Evolutionary conservation across 2,888 invertebrate genomes (phyloP), one percentile per base, ranked within the genome.

Genomic region (Chrysolina americana): DNA sequence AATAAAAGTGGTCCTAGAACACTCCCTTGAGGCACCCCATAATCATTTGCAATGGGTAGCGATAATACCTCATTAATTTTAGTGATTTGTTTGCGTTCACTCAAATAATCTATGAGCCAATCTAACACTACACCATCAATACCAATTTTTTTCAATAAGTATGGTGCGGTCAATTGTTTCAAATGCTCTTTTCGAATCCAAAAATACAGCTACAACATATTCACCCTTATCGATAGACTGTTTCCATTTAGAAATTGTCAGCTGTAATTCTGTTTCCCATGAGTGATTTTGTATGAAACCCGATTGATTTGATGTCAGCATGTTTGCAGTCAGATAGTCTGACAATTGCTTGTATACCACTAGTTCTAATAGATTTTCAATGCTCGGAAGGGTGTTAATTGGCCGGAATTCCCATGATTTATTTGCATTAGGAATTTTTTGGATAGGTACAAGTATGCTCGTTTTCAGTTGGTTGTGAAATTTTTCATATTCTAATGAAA

Each of bases 201-300:
- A 41, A 47, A 64, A 70, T 50, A 70, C 70, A 47, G 70, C 64
- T 41, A 70, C 70, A 50, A 47, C 64, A 21, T 53, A 70, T 48
- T 62, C 62, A n/a, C n/a, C 69, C 36, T 64, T 70, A 50, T 47
- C 47, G 23, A 70, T 64, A 28, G n/a, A 28, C n/a, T 50, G 36
- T 48, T 64, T 70, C 70, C 70, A 70, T 70, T 70, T 47, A 17
- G 50, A 64, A 47, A 70, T 23, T 23, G 70, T 64, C 17, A 70
- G 36, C 41, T 70, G 64, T 44, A 70, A 36, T 23, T 64, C 70
- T 23, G 64, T 64, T 50, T 50, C 64, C 21, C 70, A 70, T 64
- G 64, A 70, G 17, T 70, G 70, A 41, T 63, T n/a, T n/a, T n/a
- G n/a, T n/a, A n/a, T n/a, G n/a, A n/a, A n/a, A n/a, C n/a, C n/a